Percentiles rank a stretch among this genome's conserved stretches.
phyloP scores from a whole-genome alignment of 2,888 invertebrate species.

The Ennomos fuscantarius region DNA sequence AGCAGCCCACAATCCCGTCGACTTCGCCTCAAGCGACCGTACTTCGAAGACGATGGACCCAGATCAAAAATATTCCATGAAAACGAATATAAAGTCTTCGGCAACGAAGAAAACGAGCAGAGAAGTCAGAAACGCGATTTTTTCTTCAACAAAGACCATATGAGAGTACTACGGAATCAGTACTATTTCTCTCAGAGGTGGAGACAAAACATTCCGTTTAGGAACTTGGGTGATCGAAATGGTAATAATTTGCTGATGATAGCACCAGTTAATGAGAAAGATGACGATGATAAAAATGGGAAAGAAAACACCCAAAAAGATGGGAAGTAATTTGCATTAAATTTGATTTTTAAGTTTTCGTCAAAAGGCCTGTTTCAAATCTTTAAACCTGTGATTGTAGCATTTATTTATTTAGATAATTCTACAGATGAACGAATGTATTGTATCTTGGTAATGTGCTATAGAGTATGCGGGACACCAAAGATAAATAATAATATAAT shows the following conservation, averaged over 20 bases:
- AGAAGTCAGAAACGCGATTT: constrained; percentile 59
- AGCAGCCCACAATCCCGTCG: constrained; percentile 67
- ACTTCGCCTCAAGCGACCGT: constrained; percentile 67
- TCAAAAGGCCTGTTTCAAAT: no score
- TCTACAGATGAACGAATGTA: no score
- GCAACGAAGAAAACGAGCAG: constrained; percentile 77
- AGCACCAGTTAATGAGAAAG: constrained; percentile 79
- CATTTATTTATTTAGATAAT: no score
- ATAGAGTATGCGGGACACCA: no score
- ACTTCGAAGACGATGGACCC: constrained; percentile 62
- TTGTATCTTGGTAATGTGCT: no score
- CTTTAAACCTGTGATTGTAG: no score
- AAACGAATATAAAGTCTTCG: constrained; percentile 57
- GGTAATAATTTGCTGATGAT: constrained; percentile 89
- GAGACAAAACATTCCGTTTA: constrained; percentile 77
- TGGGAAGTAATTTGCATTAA: constrained; percentile 32
- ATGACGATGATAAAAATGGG: constrained; percentile 51
- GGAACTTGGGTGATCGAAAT: constrained; percentile 83
- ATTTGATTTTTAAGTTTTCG: neutral
- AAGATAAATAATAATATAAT: no score
- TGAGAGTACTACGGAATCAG: constrained; percentile 68
- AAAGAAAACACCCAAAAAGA: constrained; percentile 46
- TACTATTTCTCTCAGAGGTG: constrained; percentile 72
- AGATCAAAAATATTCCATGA: constrained; percentile 60
- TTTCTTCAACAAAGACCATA: constrained; percentile 69